These are phyloP conservation scores for Tridacna gigas DNA, from an alignment of 2,888 invertebrate species.

Conservation along the genomic window DNA sequence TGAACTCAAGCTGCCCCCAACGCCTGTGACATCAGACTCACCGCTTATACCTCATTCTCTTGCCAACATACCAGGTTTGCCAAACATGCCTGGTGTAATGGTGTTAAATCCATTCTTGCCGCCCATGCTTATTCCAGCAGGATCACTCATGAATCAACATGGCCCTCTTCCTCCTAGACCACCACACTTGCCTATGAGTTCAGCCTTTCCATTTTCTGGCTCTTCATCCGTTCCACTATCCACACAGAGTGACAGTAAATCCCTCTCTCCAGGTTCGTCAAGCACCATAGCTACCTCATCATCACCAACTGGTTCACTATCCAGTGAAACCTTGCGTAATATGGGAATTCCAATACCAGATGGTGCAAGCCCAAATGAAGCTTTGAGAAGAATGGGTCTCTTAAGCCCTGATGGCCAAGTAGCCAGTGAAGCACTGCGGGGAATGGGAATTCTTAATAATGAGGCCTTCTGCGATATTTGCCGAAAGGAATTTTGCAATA, in stretches of 20 bases:
- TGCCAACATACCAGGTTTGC: slow-evolving; percentile 78
- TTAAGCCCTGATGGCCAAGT: slow-evolving; percentile 62
- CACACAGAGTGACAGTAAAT: slow-evolving; percentile 52
- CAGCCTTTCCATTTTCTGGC: slow-evolving; percentile 71
- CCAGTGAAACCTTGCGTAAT: slow-evolving; percentile 60
- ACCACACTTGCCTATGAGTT: slow-evolving; percentile 75
- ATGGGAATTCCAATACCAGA: slow-evolving; percentile 65
- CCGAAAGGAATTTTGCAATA: slow-evolving; percentile 87
- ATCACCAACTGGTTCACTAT: slow-evolving; percentile 60
- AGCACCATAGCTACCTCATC: slow-evolving; percentile 65
- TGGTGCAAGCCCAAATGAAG: slow-evolving; percentile 62
- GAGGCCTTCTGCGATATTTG: slow-evolving; percentile 97
- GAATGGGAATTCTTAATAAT: slow-evolving; percentile 84
- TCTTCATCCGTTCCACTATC: slow-evolving; percentile 52
- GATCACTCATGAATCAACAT: slow-evolving; percentile 74
- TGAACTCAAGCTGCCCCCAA: slow-evolving; percentile 71
- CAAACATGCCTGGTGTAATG: slow-evolving; percentile 82
- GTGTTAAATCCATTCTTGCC: slow-evolving; percentile 84
- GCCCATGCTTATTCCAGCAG: slow-evolving; percentile 81
- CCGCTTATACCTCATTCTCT: slow-evolving; percentile 79
- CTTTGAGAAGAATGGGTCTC: slow-evolving; percentile 60
- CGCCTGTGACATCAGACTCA: slow-evolving; percentile 67
- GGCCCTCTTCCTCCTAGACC: slow-evolving; percentile 72
- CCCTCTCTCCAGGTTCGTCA: slow-evolving; percentile 54
- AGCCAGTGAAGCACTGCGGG: slow-evolving; percentile 67